These are phyloP conservation scores for Diacarnus erythraeanus DNA, from an alignment of 37 sponge, comb jelly and placozoan species.

Conservation along the genomic window DNA sequence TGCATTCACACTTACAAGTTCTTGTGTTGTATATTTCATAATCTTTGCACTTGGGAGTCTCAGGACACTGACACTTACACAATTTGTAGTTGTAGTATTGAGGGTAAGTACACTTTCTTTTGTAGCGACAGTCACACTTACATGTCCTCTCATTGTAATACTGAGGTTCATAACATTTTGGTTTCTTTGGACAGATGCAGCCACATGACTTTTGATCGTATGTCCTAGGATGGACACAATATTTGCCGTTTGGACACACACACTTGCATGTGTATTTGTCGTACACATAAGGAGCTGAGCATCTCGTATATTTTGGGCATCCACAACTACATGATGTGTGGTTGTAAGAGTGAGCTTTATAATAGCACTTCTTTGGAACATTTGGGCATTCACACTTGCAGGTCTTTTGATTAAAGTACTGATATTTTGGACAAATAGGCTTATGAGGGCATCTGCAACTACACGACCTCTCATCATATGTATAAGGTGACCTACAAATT, in stretches of 20 bases:
- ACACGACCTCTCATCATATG: conserved; percentile 10
- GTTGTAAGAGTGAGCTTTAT: conserved; percentile 5
- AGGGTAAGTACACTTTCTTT: background rate
- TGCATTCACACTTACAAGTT: conserved; percentile 28
- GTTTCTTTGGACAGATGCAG: conserved; percentile 8
- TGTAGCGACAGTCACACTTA: conserved; percentile 16
- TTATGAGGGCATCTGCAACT: background rate
- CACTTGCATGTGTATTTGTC: conserved; percentile 27
- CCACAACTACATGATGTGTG: conserved; percentile 9
- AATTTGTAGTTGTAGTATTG: background rate
- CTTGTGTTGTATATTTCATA: background rate
- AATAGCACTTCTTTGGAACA: background rate
- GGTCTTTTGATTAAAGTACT: conserved; percentile 25
- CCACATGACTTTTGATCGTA: conserved; percentile 6
- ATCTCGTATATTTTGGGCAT: conserved; percentile 6
- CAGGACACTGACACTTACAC: background rate
- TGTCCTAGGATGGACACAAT: background rate
- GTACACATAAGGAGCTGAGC: background rate
- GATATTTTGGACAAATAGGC: conserved; percentile 4
- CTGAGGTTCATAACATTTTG: background rate
- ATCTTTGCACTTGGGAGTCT: background rate
- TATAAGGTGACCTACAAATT: background rate
- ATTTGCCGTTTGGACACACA: conserved; percentile 5
- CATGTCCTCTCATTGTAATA: conserved; percentile 3
- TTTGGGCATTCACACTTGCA: conserved; percentile 21